Evolutionary conservation across 2,888 invertebrate genomes (phyloP).

Genomic region (Luffia ferchaultella): DNA sequence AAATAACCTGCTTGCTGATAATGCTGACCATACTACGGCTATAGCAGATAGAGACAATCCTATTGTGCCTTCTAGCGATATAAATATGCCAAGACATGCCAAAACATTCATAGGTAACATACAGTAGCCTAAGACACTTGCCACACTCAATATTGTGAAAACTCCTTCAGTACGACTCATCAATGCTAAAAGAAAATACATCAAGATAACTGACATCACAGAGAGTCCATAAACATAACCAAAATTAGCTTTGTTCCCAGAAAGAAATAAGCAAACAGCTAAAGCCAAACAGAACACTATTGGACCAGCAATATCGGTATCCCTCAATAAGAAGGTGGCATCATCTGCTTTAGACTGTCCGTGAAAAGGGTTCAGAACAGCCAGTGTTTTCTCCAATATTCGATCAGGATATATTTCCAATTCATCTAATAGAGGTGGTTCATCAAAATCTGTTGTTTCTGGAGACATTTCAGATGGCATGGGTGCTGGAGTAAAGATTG

Average conservation of each 20-base stretch:
- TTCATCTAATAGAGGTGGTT: conserved; percentile 90
- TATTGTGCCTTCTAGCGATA: conserved; percentile 76
- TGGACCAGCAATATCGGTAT: conserved; percentile 93
- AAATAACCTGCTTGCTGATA: conserved; percentile 93
- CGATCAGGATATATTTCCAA: conserved; percentile 90
- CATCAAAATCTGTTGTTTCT: conserved; percentile 67
- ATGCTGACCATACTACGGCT: conserved; percentile 86
- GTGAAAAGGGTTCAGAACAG: conserved; percentile 87
- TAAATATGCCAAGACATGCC: conserved; percentile 79
- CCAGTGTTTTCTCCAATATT: conserved; percentile 87
- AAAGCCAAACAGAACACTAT: conserved; percentile 85
- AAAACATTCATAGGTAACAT: conserved; percentile 91
- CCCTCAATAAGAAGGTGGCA: conserved; percentile 77
- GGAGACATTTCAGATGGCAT: conserved; percentile 39
- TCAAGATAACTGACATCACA: conserved; percentile 86
- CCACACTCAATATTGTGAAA: conserved; percentile 80
- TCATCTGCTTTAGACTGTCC: conserved; percentile 76
- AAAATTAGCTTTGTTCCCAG: conserved; percentile 85
- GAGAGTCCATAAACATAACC: conserved; percentile 96
- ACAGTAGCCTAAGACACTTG: conserved; percentile 92
- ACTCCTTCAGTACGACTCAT: conserved; percentile 77
- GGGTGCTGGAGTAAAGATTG: conserved; percentile 56
- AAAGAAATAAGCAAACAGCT: conserved; percentile 71
- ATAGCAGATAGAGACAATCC: conserved; percentile 73
- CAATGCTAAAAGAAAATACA: conserved; percentile 85